Base-by-base conservation (phyloP, 2,888 invertebrate genomes). In the Amorpha juglandis region DNA sequence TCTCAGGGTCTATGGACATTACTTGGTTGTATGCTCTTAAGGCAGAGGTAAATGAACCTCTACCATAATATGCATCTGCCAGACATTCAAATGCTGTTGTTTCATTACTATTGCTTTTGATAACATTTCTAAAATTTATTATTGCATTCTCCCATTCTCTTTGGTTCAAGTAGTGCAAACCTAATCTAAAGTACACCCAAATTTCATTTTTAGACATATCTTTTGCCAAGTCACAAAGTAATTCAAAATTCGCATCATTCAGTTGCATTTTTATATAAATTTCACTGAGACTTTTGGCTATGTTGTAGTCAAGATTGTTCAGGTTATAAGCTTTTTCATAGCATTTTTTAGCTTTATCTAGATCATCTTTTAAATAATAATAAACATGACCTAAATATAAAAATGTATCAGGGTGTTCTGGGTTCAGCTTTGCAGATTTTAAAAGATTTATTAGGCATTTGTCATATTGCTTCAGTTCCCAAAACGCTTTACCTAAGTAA, bases 31-130 rank as follows among this genome's bases (percentile, higher is more conserved):
- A 98, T 47, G 97, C 98, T 83, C 96, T 97, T 67, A 98, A 90
- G n/a, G 98, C 97, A 8, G 98, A 97, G 58, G 96, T 96, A 81
- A 96, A 97, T n/a, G 98, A 97, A 1, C 98, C 98, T 74, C 98
- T 94, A n/a, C 95, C 95, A 77, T 96, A 95, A 87, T 98, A 98
- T 0, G 98, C 97, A 93, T 98, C 98, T 50, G 97, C 98, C 73
- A 99, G 90, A 72, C 97, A 96, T 88, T 98, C 98, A 97, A 98
- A 98, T 73, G 96, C 95, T 74, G 93, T 96, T 94, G 95, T 94
- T 87, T 98, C 96, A 70, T 92, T 93, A 11, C 95, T 94, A 80
- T 97, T 95, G 63, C 90, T 88, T 83, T 96, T 95, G 8, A 97
- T 95, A 58, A 96, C 96, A 81, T 94, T 94, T 76, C 97, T 95